Conservation (phyloP, 2,888 invertebrate species). For the Lycophotia porphyrea region DNA sequence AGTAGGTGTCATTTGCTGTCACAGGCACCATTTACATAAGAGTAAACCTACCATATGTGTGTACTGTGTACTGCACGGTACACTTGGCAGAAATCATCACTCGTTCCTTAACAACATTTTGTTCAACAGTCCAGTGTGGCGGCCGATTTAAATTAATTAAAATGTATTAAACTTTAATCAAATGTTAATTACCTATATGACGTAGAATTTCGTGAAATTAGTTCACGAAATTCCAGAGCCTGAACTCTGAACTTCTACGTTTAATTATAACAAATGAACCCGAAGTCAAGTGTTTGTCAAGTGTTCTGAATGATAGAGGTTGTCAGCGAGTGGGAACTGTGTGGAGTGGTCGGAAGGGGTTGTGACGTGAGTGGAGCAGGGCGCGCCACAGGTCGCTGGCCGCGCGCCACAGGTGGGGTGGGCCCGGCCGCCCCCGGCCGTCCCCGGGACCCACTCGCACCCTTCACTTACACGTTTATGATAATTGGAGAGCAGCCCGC, state of each 20-base stretch:
- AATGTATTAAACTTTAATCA: background rate
- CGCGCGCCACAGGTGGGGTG: constrained; percentile 71
- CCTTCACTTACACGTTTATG: constrained; percentile 48
- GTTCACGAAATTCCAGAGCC: too few relatives aligned
- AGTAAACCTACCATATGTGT: background rate
- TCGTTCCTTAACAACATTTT: background rate
- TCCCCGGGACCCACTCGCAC: constrained; percentile 11
- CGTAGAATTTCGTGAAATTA: background rate
- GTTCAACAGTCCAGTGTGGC: background rate
- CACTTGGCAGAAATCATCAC: background rate
- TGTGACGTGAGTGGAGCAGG: constrained; percentile 24
- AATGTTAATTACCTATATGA: background rate
- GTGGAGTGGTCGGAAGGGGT: constrained; percentile 18
- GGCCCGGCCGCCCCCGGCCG: background rate
- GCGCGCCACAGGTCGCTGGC: constrained; percentile 72
- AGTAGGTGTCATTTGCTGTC: background rate
- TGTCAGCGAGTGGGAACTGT: background rate
- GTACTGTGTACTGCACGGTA: background rate
- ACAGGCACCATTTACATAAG: background rate
- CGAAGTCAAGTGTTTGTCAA: background rate
- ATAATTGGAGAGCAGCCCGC: constrained; percentile 43
- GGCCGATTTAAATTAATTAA: background rate
- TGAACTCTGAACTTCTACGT: too few relatives aligned
- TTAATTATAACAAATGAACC: background rate
- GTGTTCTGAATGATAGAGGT: background rate